phyloP scores from a whole-genome alignment of 1,140 invertebrate genomes.

The Achroia grisella region DNA sequence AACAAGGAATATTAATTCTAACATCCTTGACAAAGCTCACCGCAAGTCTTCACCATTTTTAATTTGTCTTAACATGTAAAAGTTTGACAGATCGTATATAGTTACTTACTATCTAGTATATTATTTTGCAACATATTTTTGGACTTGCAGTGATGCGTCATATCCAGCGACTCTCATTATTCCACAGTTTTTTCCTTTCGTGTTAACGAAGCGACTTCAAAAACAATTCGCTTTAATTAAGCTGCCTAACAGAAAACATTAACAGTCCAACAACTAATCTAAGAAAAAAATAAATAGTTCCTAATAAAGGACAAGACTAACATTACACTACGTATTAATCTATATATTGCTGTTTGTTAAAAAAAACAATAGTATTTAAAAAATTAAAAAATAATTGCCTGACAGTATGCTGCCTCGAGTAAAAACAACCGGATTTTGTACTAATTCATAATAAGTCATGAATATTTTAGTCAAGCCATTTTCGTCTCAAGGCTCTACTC shows the following conservation, averaged over 20 bases:
- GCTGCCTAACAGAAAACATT: conserved; percentile 25
- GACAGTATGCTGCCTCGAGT: conserved; percentile 19
- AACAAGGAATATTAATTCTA: background rate
- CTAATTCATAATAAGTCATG: conserved; percentile 23
- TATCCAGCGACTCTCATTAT: background rate
- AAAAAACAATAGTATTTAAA: conserved; percentile 34
- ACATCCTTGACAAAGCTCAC: too few relatives aligned
- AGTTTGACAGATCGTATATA: too few relatives aligned
- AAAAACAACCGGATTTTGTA: conserved; percentile 39
- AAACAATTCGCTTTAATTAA: background rate
- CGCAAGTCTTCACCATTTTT: too few relatives aligned
- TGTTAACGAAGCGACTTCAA: too few relatives aligned
- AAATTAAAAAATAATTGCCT: conserved; percentile 7
- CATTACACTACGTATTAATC: conserved; percentile 19
- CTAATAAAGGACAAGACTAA: conserved; percentile 22
- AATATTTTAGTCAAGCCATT: conserved; percentile 10
- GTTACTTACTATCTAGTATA: too few relatives aligned
- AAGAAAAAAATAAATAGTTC: conserved; percentile 29
- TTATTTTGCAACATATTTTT: too few relatives aligned
- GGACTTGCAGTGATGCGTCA: too few relatives aligned
- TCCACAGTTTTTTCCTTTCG: background rate
- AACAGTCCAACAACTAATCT: conserved; percentile 39
- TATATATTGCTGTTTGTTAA: conserved; percentile 38
- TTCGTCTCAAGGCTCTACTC: conserved; percentile 1
- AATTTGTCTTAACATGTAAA: too few relatives aligned